Percentiles rank a stretch among this genome's conserved stretches.
Conservation (phyloP, 2,797 vertebrate genomes). For the Poecile montanus region DNA sequence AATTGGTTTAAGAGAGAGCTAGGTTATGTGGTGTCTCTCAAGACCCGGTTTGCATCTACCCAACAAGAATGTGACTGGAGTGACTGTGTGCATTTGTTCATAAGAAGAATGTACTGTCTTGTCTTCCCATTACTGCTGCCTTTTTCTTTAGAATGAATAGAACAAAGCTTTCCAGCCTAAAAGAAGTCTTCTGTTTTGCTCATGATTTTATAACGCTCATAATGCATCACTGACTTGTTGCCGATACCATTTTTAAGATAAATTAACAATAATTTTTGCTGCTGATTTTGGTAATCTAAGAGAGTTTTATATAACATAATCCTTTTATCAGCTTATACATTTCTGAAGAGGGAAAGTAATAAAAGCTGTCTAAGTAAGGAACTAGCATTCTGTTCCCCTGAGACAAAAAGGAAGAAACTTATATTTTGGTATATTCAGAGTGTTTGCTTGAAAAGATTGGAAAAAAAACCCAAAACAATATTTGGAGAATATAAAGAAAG, state of each 20-base stretch:
- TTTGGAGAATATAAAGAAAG: background rate
- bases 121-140: background rate
- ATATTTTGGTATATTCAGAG: background rate
- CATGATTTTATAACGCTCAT: background rate
- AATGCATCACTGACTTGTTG: background rate
- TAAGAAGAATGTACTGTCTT: background rate
- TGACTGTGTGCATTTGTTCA: background rate
- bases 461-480: rapidly evolving
- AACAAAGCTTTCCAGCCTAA: background rate
- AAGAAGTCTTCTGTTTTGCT: background rate
- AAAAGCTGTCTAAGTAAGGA: background rate
- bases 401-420: background rate
- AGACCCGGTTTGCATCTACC: background rate
- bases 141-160: background rate
- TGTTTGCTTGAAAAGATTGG: background rate
- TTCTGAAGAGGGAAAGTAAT: background rate
- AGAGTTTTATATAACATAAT: background rate
- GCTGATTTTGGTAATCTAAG: background rate
- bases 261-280: background rate
- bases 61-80: background rate
- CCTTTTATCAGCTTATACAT: background rate
- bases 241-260: background rate
- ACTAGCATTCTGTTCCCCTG: background rate
- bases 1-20: background rate
- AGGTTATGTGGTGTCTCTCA: background rate